Evolutionary conservation across 1,140 invertebrate genomes (phyloP), one percentile per base, ranked within the genome.

Genomic region (Drosophila paulistorum): DNA sequence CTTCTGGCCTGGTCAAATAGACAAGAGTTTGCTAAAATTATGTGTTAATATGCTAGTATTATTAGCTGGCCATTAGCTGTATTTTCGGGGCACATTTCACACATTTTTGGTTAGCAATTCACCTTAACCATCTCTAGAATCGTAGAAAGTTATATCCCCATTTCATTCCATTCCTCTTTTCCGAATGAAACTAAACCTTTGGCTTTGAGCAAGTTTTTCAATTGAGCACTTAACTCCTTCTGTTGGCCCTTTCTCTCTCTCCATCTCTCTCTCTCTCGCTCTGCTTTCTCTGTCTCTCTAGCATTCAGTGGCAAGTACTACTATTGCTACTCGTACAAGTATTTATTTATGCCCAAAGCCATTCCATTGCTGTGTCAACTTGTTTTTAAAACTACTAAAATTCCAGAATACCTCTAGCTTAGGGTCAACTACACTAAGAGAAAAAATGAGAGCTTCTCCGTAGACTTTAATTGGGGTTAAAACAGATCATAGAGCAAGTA

Each of bases 31-130:
- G 76, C 58, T 77, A 59, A 67, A 86, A 86, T 86, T 86, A 86
- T 86, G 83, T 86, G 83, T 86, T 86, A 86, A 86, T 86, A 86
- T 86, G 76, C 83, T 86, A 77, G 83, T 86, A 86, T 86, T 86
- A 86, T 86, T 86, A 86, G 83, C 84, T 83, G 84, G 69, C 78
- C 45, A 23, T 23, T 39, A 39, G 37, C 37, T 39, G 0, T 39
- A 13, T 39, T 39, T 13, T 39, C 10, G 35, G 35, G 35, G 1
- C 30, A 30, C 30, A 30, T 37, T 37, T 37, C 10, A 3, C 10
- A 11, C 3, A 37, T 39, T 39, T 39, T 39, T 39, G 37, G 1
- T 39, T 39, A 10, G 37, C 37, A 39, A 13, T 39, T 39, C 37
- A 39, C 37, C 37, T 39, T 39, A 11, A 11, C 37, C 37, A 39